phyloP scores from a whole-genome alignment of 2,888 invertebrate species.

The Rhogogaster chlorosoma region DNA sequence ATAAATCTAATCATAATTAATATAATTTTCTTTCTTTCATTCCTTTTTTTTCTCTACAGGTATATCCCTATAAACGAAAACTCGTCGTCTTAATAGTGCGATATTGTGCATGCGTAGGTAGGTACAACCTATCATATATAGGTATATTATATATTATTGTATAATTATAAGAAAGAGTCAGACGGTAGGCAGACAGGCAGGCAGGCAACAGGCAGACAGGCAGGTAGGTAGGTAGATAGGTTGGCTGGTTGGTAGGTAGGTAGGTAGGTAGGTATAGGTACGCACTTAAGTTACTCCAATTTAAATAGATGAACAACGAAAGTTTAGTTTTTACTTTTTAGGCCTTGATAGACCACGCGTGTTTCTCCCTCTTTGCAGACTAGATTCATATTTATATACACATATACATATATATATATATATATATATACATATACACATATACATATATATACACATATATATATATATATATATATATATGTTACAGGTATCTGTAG shows the following conservation, averaged over 20 bases:
- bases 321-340: constrained; percentile 34
- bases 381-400: neutral
- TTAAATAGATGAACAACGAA: constrained; percentile 35
- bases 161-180: constrained; percentile 30
- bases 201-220: constrained; percentile 24
- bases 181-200: constrained; percentile 37
- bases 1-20: neutral
- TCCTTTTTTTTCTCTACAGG: neutral
- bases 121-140: neutral
- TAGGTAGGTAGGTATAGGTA: constrained; percentile 28
- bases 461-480: neutral
- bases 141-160: neutral
- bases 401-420: neutral
- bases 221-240: constrained; percentile 5
- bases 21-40: neutral
- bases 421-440: neutral
- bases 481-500: neutral
- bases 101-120: neutral
- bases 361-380: constrained; percentile 48
- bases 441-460: neutral
- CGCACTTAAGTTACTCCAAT: constrained; percentile 32
- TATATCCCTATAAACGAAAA: neutral
- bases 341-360: constrained; percentile 49
- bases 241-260: neutral
- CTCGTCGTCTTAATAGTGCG: neutral